Evolutionary conservation across 2,888 invertebrate species (phyloP), one percentile per base, ranked within the genome.

Genomic region (Criorhina ranunculi): DNA sequence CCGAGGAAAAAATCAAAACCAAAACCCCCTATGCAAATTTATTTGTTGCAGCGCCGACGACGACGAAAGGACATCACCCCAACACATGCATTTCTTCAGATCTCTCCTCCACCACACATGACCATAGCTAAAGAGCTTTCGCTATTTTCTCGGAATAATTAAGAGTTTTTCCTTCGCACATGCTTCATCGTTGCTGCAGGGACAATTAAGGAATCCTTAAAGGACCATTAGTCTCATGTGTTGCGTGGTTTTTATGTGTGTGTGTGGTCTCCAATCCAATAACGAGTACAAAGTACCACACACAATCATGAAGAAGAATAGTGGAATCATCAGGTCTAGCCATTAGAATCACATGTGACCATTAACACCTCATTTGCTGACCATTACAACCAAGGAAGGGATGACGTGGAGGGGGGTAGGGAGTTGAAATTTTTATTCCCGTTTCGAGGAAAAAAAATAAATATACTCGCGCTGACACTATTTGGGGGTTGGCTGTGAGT

Each of bases 301-400:
- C 24, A 24, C 24, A 3, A 24, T 24, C 24, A 55, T 5, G 15
- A 49, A 57, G 5, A 37, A 31, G 37, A 42, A 31, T 24, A 66
- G 15, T 19, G 62, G 55, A 79, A 69, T 85, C 83, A 85, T 79
- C 75, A 70, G 73, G 78, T 79, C 69, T 59, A 46, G 80, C 80
- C 64, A 85, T 85, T 85, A 76, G 85, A 76, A 80, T 85, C 80
- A 76, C 75, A 85, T 85, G 85, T 76, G 85, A 75, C 85, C 85
- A 85, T 85, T 85, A 85, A 85, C 85, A 85, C 85, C 85, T 85
- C 85, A 85, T 85, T 85, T 80, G 75, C 46, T 80, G 75, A 85
- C 85, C 85, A 33, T 66, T 70, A 75, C 75, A 85, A 64, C 24
- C 57, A 7, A 12, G 49, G 19, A 40, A 19, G 6, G 17, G 49